phyloP scores from a whole-genome alignment of 2,888 invertebrate genomes.

The Cotesia congregata region DNA sequence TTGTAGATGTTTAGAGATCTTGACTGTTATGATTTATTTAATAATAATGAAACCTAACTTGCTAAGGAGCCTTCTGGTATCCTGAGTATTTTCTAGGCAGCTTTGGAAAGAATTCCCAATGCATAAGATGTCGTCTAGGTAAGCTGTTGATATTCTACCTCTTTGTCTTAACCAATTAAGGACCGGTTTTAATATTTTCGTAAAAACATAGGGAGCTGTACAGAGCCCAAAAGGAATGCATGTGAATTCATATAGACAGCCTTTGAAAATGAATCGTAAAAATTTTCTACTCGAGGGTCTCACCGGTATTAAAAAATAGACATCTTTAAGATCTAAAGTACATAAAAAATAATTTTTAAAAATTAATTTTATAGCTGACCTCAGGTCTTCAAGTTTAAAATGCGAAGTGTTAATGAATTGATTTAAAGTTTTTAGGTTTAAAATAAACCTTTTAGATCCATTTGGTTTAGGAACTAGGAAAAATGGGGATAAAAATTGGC shows the following conservation, averaged over 20 bases:
- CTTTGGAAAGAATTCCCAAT: background rate
- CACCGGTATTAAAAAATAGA: constrained; percentile 45
- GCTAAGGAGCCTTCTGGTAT: background rate
- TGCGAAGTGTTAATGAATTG: constrained; percentile 47
- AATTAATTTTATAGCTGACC: constrained; percentile 48
- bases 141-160: background rate
- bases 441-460: constrained; percentile 48
- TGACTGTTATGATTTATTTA: background rate
- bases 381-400: constrained; percentile 54
- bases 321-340: constrained; percentile 39
- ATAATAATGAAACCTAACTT: constrained; percentile 9
- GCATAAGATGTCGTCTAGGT: constrained; percentile 5
- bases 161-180: background rate
- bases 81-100: background rate
- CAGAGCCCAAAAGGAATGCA: constrained; percentile 2
- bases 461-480: constrained; percentile 50
- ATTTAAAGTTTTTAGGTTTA: constrained; percentile 52
- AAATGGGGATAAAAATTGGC: constrained; percentile 48
- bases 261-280: constrained; percentile 26
- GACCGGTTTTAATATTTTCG: background rate
- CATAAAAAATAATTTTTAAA: constrained; percentile 34
- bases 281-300: constrained; percentile 45
- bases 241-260: background rate
- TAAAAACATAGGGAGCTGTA: background rate
- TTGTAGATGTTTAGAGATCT: background rate